A percentile compares a stretch with the other conserved stretches of the same genome.
These are phyloP conservation scores for Punctoribates punctum DNA, from an alignment of 2,888 invertebrate species.

Conservation along the genomic window DNA sequence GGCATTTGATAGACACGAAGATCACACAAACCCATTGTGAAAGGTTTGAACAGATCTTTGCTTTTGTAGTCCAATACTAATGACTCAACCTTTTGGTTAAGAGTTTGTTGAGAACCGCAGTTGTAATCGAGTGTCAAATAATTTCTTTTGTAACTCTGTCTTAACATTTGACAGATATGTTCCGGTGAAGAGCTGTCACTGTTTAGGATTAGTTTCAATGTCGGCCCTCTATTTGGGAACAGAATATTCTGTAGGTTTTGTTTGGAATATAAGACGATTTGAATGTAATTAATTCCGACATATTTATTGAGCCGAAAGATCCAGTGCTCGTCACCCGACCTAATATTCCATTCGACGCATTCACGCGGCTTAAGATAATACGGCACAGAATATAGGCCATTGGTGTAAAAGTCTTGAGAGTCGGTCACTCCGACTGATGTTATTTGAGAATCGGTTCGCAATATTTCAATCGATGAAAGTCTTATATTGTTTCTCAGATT, in stretches of 20 bases:
- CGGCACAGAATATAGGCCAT: conserved; percentile 10
- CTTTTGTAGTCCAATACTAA: not conserved
- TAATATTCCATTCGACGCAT: not conserved
- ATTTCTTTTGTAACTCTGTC: not conserved
- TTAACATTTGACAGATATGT: not conserved
- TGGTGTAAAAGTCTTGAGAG: not conserved
- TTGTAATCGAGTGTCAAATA: conserved; percentile 13
- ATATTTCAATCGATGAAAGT: conserved; percentile 13
- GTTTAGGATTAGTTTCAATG: not conserved
- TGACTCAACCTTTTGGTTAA: not conserved
- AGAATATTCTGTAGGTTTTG: conserved; percentile 12
- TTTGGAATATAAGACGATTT: conserved; percentile 9
- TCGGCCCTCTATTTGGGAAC: not conserved
- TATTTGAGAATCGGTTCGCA: not conserved
- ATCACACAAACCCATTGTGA: conserved; percentile 1
- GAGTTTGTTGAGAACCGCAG: not conserved
- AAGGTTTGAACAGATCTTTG: not conserved
- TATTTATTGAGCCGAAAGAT: not conserved
- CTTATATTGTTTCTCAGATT: not conserved
- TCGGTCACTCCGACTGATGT: not conserved
- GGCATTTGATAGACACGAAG: conserved; percentile 12
- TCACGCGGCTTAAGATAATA: not conserved
- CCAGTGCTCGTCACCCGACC: conserved; percentile 2
- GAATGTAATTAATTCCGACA: conserved; percentile 2
- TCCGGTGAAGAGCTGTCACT: not conserved